A percentile compares a stretch with the other conserved stretches of the same genome.
Conservation (phyloP, 2,113 vertebrate species). For the Dipodomys merriami region DNA sequence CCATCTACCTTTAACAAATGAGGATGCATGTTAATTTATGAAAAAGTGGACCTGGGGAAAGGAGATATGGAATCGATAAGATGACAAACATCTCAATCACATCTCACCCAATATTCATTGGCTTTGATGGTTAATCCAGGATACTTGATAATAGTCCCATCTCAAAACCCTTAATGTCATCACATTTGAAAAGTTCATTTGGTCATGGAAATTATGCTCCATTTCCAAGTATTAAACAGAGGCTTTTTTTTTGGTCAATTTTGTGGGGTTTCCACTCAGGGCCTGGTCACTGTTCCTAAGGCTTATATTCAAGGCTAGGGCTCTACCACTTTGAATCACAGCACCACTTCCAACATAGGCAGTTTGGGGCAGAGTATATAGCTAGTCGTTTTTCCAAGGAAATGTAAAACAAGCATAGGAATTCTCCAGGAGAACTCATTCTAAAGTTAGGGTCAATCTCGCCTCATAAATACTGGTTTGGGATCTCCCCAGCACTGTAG, state of each 20-base stretch:
- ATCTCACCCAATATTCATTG: background rate
- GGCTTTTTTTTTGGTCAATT: background rate
- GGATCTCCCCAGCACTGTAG: background rate
- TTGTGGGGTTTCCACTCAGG: too few relatives aligned
- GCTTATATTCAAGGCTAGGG: too few relatives aligned
- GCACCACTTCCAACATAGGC: background rate
- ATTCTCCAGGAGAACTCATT: slow-evolving; percentile 45
- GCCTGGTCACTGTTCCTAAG: too few relatives aligned
- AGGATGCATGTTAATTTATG: background rate
- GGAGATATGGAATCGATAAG: background rate
- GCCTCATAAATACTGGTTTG: slow-evolving; percentile 17
- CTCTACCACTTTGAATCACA: too few relatives aligned
- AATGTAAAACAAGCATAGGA: slow-evolving; percentile 38
- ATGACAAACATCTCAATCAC: background rate
- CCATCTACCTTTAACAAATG: background rate
- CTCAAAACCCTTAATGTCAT: slow-evolving; percentile 7
- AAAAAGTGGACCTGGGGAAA: background rate
- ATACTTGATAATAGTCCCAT: background rate
- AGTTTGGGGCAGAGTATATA: background rate
- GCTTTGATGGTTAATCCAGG: background rate
- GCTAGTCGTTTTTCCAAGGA: slow-evolving; percentile 44
- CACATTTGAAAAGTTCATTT: background rate
- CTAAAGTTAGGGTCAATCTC: slow-evolving; percentile 29
- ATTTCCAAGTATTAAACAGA: background rate
- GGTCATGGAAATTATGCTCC: background rate